Percentiles rank a stretch among this genome's conserved stretches.
Evolutionary conservation across 2,113 vertebrate species (phyloP).

Genomic region (Carassius gibelio): DNA sequence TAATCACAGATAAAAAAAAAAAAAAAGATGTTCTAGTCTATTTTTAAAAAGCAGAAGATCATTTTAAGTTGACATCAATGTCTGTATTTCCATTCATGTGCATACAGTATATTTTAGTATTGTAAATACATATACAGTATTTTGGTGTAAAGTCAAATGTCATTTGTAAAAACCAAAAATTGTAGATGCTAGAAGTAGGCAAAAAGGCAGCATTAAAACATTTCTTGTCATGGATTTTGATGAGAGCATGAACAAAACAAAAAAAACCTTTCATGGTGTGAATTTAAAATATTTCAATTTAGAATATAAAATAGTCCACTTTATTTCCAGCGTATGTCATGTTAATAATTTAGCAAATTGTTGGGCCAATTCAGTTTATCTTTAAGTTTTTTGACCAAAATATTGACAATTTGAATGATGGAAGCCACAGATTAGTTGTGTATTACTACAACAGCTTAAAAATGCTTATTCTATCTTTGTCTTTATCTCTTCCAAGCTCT

Average conservation of each 20-base stretch:
- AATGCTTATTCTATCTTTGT: conserved; percentile 14
- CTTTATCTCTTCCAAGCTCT: conserved; percentile 42
- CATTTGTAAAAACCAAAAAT: background rate
- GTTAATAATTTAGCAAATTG: background rate
- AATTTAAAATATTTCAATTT: background rate
- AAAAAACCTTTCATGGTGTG: background rate
- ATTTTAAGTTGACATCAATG: background rate
- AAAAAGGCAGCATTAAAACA: background rate
- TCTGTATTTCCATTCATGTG: background rate
- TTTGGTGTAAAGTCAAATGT: background rate
- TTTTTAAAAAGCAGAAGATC: background rate
- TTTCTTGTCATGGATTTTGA: background rate
- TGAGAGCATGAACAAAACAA: background rate
- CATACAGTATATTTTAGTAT: too few relatives aligned
- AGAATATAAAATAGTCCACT: too few relatives aligned
- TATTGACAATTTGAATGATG: background rate
- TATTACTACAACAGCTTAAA: background rate
- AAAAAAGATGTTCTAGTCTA: background rate
- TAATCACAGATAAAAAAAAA: background rate
- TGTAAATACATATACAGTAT: background rate
- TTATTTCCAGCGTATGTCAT: background rate
- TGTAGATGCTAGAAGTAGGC: background rate
- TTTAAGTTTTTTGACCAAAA: background rate
- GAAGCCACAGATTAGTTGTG: background rate
- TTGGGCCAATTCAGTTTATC: background rate